phyloP scores from a whole-genome alignment of 64 coral and sea anemone genomes.

The Cladopsammia gracilis region DNA sequence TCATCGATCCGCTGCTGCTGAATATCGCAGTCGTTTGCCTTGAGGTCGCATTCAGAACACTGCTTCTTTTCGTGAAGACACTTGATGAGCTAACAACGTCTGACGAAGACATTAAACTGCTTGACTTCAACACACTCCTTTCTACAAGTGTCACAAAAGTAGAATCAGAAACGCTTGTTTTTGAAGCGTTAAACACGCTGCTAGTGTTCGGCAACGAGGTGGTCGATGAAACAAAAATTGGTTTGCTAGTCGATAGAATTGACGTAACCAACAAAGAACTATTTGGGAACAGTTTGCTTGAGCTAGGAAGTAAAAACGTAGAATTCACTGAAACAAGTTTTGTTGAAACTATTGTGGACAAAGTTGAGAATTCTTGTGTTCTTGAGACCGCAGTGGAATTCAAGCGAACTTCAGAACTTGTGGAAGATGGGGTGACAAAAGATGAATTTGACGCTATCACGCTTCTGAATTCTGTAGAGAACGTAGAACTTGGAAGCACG shows the following conservation, averaged over 20 bases:
- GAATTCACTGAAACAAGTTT: background rate
- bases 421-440: background rate
- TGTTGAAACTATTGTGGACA: background rate
- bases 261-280: background rate
- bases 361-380: background rate
- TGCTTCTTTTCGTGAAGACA: background rate
- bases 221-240: background rate
- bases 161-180: background rate
- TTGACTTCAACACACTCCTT: background rate
- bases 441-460: background rate
- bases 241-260: background rate
- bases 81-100: background rate
- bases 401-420: background rate
- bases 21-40: background rate
- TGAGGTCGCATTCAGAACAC: background rate
- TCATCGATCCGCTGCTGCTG: background rate
- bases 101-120: background rate
- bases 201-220: background rate
- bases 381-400: constrained; percentile 25
- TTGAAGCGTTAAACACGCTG: background rate
- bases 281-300: background rate
- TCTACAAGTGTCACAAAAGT: background rate
- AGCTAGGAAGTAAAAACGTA: background rate
- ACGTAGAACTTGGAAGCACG: background rate
- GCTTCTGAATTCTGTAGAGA: background rate